Evolutionary conservation across 2,888 invertebrate species (phyloP).

Genomic region (Epirrhoe alternata): DNA sequence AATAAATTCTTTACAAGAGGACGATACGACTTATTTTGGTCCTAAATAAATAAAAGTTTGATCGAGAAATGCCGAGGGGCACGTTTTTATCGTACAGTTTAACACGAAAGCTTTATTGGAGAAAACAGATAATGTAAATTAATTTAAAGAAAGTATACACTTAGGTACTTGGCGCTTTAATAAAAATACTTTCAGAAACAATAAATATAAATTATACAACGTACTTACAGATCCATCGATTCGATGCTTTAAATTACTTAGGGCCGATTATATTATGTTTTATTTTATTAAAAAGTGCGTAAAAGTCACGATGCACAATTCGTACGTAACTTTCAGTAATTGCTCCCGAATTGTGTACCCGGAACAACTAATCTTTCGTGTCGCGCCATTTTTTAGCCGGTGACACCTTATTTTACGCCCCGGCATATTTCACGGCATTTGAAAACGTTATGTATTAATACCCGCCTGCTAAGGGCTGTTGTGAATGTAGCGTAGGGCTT

Average conservation of each 20-base stretch:
- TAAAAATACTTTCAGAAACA: conserved; percentile 4
- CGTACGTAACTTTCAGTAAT: conserved; percentile 20
- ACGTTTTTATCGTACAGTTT: conserved; percentile 29
- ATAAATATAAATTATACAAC: background rate
- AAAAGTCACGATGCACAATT: conserved; percentile 11
- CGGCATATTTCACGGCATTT: conserved; percentile 58
- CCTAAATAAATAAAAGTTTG: conserved; percentile 48
- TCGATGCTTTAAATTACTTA: background rate
- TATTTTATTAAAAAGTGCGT: background rate
- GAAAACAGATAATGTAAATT: conserved; percentile 17
- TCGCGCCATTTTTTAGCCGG: conserved; percentile 64
- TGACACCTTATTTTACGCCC: conserved; percentile 70
- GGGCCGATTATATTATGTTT: too few relatives aligned
- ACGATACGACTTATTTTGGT: conserved; percentile 54
- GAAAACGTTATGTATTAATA: conserved; percentile 40
- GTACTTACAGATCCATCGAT: background rate
- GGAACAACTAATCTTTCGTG: conserved; percentile 67
- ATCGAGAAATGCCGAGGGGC: conserved; percentile 25
- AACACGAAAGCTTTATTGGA: conserved; percentile 28
- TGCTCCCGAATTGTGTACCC: conserved; percentile 48
- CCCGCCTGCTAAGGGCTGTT: conserved; percentile 17
- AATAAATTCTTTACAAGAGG: conserved; percentile 58
- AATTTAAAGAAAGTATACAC: conserved; percentile 1
- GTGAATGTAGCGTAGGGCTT: conserved; percentile 16
- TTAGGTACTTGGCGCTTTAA: background rate